Conservation (phyloP, 2,888 invertebrate species). For the Temnothorax unifasciatus region DNA sequence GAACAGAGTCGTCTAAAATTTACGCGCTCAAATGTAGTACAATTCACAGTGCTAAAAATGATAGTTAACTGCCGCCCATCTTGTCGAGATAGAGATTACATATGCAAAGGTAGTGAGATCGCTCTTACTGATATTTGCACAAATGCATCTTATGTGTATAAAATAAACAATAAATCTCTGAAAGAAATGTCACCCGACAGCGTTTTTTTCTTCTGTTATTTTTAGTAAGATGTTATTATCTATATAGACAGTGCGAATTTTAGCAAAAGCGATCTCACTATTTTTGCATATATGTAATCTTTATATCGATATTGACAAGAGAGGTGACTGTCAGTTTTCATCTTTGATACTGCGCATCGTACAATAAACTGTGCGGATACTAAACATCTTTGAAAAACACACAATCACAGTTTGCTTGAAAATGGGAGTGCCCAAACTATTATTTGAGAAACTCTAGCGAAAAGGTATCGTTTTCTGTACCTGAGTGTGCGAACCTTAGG, state of each 20-base stretch:
- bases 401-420: no score
- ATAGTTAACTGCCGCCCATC: background rate
- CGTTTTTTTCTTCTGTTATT: background rate
- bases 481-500: background rate
- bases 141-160: background rate
- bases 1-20: background rate
- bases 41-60: background rate
- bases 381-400: no score
- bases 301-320: background rate
- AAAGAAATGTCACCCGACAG: background rate
- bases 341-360: background rate
- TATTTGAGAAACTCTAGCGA: no score
- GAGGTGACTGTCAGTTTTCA: background rate
- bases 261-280: background rate
- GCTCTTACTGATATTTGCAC: background rate
- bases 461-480: no score
- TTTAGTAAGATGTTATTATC: background rate
- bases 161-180: background rate
- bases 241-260: background rate
- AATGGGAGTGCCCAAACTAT: no score
- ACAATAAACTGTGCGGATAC: no score
- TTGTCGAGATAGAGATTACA: background rate
- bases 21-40: background rate
- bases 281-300: background rate
- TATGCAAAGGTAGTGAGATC: background rate